phyloP scores from a whole-genome alignment of 2,888 invertebrate genomes.

The Lithosia quadra region DNA sequence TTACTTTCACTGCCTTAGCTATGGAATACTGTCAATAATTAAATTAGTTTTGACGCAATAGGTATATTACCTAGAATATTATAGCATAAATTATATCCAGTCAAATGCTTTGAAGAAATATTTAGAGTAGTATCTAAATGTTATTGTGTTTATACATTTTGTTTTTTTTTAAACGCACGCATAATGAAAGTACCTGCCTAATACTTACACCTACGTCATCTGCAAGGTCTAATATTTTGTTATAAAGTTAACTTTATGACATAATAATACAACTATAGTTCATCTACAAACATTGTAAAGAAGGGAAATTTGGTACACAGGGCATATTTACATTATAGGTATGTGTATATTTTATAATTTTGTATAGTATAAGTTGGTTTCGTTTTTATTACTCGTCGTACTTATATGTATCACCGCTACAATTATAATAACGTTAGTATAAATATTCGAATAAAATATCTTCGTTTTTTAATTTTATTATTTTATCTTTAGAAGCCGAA shows the following conservation, averaged over 20 bases:
- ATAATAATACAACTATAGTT: constrained; percentile 54
- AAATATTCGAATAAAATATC: constrained; percentile 85
- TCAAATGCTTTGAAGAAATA: constrained; percentile 20
- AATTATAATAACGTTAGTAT: constrained; percentile 82
- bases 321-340: constrained; percentile 81
- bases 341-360: constrained; percentile 78
- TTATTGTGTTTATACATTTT: not conserved
- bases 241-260: constrained; percentile 39
- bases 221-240: constrained; percentile 37
- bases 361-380: constrained; percentile 82
- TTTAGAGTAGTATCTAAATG: constrained; percentile 17
- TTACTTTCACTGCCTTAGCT: constrained; percentile 31
- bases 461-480: constrained; percentile 67
- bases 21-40: constrained; percentile 33
- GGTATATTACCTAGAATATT: constrained; percentile 16
- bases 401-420: constrained; percentile 72
- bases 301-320: constrained; percentile 85
- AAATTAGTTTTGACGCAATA: constrained; percentile 29
- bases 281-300: constrained; percentile 84
- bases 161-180: constrained; percentile 62
- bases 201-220: constrained; percentile 25
- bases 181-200: constrained; percentile 83
- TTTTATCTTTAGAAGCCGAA: constrained; percentile 69
- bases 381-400: constrained; percentile 65
- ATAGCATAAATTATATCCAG: constrained; percentile 16